phyloP scores from a whole-genome alignment of 2,797 vertebrate species.

The Lindbergichthys nudifrons region DNA sequence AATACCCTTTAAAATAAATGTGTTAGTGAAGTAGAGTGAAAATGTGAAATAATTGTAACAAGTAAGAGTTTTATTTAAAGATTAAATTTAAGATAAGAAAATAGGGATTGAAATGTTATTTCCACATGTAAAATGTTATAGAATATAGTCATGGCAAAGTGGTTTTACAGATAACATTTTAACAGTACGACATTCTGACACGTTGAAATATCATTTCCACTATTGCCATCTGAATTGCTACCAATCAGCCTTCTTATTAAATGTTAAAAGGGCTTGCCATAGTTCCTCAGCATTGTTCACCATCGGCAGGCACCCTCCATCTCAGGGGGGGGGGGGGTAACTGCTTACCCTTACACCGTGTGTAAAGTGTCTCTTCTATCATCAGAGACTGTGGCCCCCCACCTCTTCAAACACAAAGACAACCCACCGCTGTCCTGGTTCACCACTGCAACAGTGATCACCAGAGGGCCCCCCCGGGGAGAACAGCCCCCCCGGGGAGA shows the following conservation, averaged over 20 bases:
- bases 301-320: constrained; percentile 31
- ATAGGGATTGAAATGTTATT: not conserved
- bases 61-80: not conserved
- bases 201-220: not conserved
- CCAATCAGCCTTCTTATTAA: not conserved
- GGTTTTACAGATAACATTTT: not conserved
- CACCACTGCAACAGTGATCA: constrained; percentile 15
- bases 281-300: constrained; percentile 61
- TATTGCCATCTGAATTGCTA: not conserved
- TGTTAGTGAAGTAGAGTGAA: no score
- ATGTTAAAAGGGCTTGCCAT: not conserved
- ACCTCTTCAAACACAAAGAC: constrained; percentile 24
- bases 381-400: constrained; percentile 11
- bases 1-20: no score
- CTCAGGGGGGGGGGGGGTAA: constrained; percentile 59
- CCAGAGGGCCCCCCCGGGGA: constrained; percentile 7
- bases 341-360: constrained; percentile 63
- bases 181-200: not conserved
- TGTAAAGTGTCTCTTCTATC: constrained; percentile 61
- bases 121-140: not conserved
- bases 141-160: not conserved
- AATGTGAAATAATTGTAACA: no score
- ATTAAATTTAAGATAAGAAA: no score
- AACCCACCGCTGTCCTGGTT: constrained; percentile 21
- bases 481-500: constrained; percentile 20